Evolutionary conservation across 2,888 invertebrate species (phyloP), one percentile per base, ranked within the genome.

Genomic region (Acanthosepion esculentum): DNA sequence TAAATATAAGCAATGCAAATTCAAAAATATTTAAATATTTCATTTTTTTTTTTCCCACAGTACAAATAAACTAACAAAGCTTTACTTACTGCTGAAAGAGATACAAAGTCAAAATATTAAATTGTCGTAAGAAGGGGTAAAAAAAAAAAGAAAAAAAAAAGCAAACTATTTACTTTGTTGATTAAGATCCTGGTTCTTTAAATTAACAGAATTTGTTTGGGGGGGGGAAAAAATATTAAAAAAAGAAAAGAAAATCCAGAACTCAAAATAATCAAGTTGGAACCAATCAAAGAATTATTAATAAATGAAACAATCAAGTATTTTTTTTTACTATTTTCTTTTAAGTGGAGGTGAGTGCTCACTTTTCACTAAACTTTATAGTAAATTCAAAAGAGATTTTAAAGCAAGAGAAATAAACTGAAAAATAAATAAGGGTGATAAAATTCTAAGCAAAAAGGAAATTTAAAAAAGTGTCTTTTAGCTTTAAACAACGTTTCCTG

Each of bases 401-500:
- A 15, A 78, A n/a, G 7, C 33, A 33, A 78, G n/a, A 78, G n/a
- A n/a, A 78, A 78, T 78, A 78, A 78, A 78, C 15, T 78, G 78
- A 33, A n/a, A 78, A 78, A n/a, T 78, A 78, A 78, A 78, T 15
- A 78, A n/a, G 15, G 15, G 12, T 33, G n/a, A 78, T 78, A 78
- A 78, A 78, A 78, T 78, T 15, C 78, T 78, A 78, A 12, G 15
- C 78, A 78, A 78, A n/a, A 78, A n/a, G 6, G 2, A 78, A n/a
- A n/a, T 10, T 78, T 78, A 78, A 78, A 41, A 78, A 78, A 78
- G 78, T 78, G 78, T n/a, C 78, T n/a, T 59, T 78, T 78, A 64
- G n/a, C 78, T 78, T 78, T 78, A 78, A 78, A n/a, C n/a, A 78
- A 78, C n/a, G n/a, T 78, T 78, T n/a, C n/a, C 15, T 78, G n/a